Percentiles rank a stretch among this genome's conserved stretches.
phyloP scores from a whole-genome alignment of 2,797 vertebrate genomes.

The Lophius americanus region DNA sequence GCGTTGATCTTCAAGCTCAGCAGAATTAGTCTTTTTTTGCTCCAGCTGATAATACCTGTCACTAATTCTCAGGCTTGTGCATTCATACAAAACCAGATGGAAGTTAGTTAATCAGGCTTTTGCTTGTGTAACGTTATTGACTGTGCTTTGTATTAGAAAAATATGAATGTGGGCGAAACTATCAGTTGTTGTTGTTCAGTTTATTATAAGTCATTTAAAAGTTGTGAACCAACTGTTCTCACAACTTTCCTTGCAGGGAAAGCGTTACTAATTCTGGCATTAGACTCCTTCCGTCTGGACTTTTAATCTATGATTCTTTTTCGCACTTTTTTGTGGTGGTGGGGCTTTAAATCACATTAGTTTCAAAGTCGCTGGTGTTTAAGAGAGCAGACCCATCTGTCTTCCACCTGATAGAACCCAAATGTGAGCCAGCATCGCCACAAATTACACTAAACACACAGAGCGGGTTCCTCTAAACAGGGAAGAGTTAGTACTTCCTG shows the following conservation, averaged over 20 bases:
- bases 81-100: constrained; percentile 18
- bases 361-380: constrained; percentile 20
- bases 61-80: constrained; percentile 11
- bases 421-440: constrained; percentile 29
- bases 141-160: constrained; percentile 2
- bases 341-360: constrained; percentile 2
- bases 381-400: constrained; percentile 24
- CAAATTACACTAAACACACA: constrained; percentile 45
- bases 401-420: constrained; percentile 26
- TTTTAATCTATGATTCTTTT: neutral
- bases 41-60: constrained; percentile 52
- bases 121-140: constrained; percentile 18
- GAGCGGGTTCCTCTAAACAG: constrained; percentile 47
- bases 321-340: neutral
- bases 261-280: neutral
- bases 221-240: neutral
- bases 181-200: constrained; percentile 5
- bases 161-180: constrained; percentile 6
- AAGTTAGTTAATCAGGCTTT: constrained; percentile 27
- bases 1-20: constrained; percentile 59
- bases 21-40: constrained; percentile 70
- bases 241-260: neutral
- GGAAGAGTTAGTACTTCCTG: constrained; percentile 66
- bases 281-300: constrained; percentile 8
- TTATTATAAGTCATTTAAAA: constrained; percentile 16